Evolutionary conservation across 1,140 invertebrate genomes (phyloP).

Genomic region (Homalodisca vitripennis): DNA sequence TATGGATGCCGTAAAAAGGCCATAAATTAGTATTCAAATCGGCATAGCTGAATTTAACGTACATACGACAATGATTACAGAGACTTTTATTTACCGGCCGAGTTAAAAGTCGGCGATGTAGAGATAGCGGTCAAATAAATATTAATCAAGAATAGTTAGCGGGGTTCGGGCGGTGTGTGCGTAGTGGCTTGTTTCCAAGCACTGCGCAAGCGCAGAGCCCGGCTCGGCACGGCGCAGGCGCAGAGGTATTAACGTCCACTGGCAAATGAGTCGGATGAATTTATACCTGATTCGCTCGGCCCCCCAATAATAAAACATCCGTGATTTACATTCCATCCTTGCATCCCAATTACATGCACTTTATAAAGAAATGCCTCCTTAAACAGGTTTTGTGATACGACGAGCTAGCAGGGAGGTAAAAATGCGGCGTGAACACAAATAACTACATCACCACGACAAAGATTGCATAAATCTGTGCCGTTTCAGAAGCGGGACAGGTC

Average conservation of each 20-base stretch:
- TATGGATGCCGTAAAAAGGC: neutral
- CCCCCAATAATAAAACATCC: neutral
- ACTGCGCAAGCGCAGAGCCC: too few species aligned
- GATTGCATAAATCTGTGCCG: too few species aligned
- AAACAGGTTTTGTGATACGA: too few species aligned
- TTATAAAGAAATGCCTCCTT: too few species aligned
- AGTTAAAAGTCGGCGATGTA: conserved; percentile 2
- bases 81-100: neutral
- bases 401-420: too few species aligned
- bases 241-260: conserved; percentile 18
- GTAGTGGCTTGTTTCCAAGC: neutral
- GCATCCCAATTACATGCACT: neutral
- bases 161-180: neutral
- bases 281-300: conserved; percentile 6
- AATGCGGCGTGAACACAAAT: too few species aligned
- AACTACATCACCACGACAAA: too few species aligned
- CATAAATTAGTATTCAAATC: neutral
- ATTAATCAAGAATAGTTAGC: conserved; percentile 20
- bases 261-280: conserved; percentile 23
- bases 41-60: neutral
- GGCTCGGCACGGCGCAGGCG: too few species aligned
- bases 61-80: neutral
- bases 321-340: conserved; percentile 3
- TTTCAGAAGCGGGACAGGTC: too few species aligned
- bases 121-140: conserved; percentile 18